Percentiles rank a stretch among this genome's conserved stretches.
phyloP scores from a whole-genome alignment of 1,140 invertebrate genomes.

The Venturia canescens region DNA sequence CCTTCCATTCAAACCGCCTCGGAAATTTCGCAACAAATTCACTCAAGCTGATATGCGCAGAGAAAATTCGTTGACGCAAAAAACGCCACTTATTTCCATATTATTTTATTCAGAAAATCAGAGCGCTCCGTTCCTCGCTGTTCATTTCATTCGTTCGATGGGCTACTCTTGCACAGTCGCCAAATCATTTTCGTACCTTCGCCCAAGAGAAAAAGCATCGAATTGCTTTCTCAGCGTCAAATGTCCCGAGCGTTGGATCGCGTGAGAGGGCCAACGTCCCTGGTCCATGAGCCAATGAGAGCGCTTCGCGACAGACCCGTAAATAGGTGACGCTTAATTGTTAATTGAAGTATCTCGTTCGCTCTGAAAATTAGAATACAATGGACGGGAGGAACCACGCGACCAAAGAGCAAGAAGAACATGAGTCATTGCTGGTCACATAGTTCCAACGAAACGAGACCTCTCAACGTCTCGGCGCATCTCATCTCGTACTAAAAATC shows the following conservation, averaged over 20 bases:
- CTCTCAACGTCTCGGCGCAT: slow-evolving; percentile 60
- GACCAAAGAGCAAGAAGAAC: slow-evolving; percentile 59
- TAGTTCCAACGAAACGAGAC: slow-evolving; percentile 53
- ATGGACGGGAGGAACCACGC: slow-evolving; percentile 66
- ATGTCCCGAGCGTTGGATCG: neutral
- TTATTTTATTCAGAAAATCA: no score
- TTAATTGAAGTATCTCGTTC: slow-evolving; percentile 61
- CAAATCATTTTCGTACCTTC: no score
- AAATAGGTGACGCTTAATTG: slow-evolving; percentile 49
- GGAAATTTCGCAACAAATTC: no score
- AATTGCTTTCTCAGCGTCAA: no score
- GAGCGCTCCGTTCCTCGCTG: no score
- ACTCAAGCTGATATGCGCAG: no score
- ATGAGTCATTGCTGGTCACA: slow-evolving; percentile 64
- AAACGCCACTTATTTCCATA: no score
- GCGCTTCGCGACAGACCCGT: neutral
- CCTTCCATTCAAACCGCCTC: no score
- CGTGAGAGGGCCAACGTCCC: slow-evolving; percentile 37
- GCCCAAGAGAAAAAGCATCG: no score
- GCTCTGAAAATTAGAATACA: slow-evolving; percentile 67
- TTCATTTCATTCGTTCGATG: no score
- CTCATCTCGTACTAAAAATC: neutral
- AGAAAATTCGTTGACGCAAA: no score
- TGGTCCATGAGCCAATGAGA: neutral
- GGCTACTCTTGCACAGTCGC: no score